Percentiles rank a stretch among this genome's conserved stretches.
phyloP scores from a whole-genome alignment of 2,888 invertebrate species.

The Syritta pipiens region DNA sequence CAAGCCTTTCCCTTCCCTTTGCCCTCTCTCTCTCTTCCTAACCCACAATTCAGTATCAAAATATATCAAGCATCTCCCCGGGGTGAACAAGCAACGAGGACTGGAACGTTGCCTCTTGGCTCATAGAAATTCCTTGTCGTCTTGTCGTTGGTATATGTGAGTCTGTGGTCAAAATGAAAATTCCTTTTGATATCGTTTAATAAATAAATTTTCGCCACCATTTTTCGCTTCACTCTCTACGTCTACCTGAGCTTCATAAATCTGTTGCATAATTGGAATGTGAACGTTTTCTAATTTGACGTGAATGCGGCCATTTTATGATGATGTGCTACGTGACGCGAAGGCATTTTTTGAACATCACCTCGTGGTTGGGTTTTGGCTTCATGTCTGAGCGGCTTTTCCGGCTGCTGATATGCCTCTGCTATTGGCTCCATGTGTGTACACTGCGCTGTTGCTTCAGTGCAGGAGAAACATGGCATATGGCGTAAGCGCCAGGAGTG shows the following conservation, averaged over 20 bases:
- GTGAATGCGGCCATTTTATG: constrained; percentile 55
- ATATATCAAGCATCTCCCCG: constrained; percentile 47
- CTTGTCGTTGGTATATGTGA: neutral
- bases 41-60: constrained; percentile 45
- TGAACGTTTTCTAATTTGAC: constrained; percentile 65
- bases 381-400: constrained; percentile 5
- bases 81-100: constrained; percentile 23
- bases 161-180: constrained; percentile 37
- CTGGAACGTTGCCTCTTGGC: too few relatives aligned
- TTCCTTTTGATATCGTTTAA: constrained; percentile 36
- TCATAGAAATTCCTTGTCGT: constrained; percentile 15
- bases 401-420: neutral
- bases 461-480: neutral
- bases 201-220: constrained; percentile 24
- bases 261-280: constrained; percentile 62
- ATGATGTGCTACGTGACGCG: constrained; percentile 51
- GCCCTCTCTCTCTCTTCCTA: constrained; percentile 6
- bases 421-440: neutral
- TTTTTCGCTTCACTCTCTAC: neutral
- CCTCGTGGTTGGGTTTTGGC: constrained; percentile 1
- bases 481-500: neutral
- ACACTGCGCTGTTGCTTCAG: constrained; percentile 18
- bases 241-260: constrained; percentile 46
- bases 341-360: constrained; percentile 25
- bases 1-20: constrained; percentile 17